Base-by-base conservation (phyloP, 2,888 invertebrate genomes). In the Dolomedes plantarius region DNA sequence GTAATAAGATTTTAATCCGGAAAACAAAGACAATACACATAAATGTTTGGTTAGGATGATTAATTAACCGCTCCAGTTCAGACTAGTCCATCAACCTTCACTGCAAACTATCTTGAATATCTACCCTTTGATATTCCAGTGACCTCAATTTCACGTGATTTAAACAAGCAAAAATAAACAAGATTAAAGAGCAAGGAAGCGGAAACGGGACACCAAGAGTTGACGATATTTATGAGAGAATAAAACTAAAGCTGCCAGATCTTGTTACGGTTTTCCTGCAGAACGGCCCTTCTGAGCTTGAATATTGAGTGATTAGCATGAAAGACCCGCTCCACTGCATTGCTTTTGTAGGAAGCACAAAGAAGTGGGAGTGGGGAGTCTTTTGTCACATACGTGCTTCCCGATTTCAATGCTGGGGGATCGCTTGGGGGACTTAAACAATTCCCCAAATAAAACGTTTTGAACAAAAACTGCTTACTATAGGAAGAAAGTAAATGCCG, bases 221-320 rank as follows among this genome's bases (percentile, higher is more conserved):
- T 32, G 13, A 13, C 46, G 62, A 64, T 79, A 79, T 62, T 79
- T 79, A 79, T 65, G 72, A 41, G 29, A 65, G 79, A 79, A 72
- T 72, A 72, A 79, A 72, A 31, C 69, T 62, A 28, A 36, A 56
- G 56, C 62, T 32, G 46, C 46, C 72, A 36, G 41, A 79, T 79
- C 64, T 72, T 64, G 71, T 79, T 79, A 71, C 65, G 64, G 65
- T 28, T 71, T 71, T 41, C 19, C 71, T 29, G 19, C 29, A 64
- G 27, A 64, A 29, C 72, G 64, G 65, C 56, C n/a, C 7, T 23
- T 71, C 56, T 32, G 32, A 3, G 5, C 36, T 1, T 71, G 71
- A 56, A 72, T 72, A 72, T 65, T 79, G 72, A 64, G 65, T 79
- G 72, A 71, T 79, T 79, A 79, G 72, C 28, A 72, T 72, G 41